phyloP scores from a whole-genome alignment of 2,888 invertebrate species.

The Sphinx pinastri region DNA sequence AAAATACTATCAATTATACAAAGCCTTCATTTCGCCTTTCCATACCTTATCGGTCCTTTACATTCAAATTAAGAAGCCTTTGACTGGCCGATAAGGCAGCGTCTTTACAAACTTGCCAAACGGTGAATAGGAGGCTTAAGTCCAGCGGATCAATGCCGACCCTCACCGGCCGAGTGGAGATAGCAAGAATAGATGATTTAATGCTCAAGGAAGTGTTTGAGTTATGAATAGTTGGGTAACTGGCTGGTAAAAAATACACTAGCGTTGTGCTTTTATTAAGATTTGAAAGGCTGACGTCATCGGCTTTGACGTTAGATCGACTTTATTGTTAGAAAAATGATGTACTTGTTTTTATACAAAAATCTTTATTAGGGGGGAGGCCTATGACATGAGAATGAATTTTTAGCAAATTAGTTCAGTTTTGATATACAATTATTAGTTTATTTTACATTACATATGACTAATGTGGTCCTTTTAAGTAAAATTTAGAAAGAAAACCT shows the following conservation, averaged over 20 bases:
- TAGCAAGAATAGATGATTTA: constrained; percentile 30
- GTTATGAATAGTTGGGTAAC: constrained; percentile 22
- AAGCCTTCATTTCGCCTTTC: not conserved
- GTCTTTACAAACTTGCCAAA: not conserved
- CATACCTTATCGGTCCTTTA: not conserved
- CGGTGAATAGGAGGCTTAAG: constrained; percentile 25
- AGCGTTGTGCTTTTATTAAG: constrained; percentile 3
- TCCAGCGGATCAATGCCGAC: constrained; percentile 24
- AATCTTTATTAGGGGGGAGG: too few relatives aligned
- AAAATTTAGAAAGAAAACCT: too few relatives aligned
- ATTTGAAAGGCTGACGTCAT: constrained; percentile 1
- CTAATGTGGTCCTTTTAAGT: too few relatives aligned
- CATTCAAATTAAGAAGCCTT: not conserved
- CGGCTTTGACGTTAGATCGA: not conserved
- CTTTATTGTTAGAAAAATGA: not conserved
- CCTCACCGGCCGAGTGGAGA: constrained; percentile 26
- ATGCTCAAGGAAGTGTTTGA: constrained; percentile 25
- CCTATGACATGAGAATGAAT: too few relatives aligned
- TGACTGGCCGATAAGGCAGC: not conserved
- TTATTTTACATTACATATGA: too few relatives aligned
- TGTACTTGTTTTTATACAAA: too few relatives aligned
- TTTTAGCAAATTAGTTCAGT: too few relatives aligned
- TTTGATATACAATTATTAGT: too few relatives aligned
- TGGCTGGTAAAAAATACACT: constrained; percentile 13
- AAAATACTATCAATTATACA: not conserved